These are phyloP conservation scores for Drosophila nikananu DNA, from an alignment of 1,140 invertebrate genomes.

Conservation along the genomic window DNA sequence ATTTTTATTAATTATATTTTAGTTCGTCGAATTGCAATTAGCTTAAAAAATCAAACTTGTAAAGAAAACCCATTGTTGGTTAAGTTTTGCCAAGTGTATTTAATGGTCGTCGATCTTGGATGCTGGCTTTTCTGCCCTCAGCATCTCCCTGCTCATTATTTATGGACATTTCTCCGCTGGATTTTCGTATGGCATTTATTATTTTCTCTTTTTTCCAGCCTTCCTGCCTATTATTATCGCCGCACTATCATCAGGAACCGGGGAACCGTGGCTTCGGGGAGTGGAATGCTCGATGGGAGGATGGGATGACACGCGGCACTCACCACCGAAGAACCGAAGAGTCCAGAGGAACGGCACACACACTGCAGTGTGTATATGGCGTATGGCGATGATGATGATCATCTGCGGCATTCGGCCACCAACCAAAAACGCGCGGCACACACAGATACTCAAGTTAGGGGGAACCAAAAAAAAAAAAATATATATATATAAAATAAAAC, in stretches of 20 bases:
- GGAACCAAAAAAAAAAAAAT: not conserved
- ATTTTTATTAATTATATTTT: not conserved
- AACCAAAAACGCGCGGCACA: conserved; percentile 78
- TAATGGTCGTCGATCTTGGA: not conserved
- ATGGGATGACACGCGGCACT: conserved; percentile 50
- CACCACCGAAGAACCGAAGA: conserved; percentile 24
- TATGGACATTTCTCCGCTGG: conserved; percentile 29
- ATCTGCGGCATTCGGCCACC: conserved; percentile 72
- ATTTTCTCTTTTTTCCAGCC: not conserved
- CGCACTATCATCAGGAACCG: conserved; percentile 30
- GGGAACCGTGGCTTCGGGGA: conserved; percentile 16
- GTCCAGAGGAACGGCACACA: conserved; percentile 12
- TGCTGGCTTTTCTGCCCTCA: not conserved
- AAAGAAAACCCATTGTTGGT: not conserved
- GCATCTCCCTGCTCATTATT: conserved; percentile 33
- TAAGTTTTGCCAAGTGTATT: conserved; percentile 1
- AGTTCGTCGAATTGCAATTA: too few species aligned
- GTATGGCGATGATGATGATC: conserved; percentile 57
- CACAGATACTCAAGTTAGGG: conserved; percentile 26
- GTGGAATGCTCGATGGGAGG: conserved; percentile 7
- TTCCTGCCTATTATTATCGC: conserved; percentile 46
- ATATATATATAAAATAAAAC: not conserved
- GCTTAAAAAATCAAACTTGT: not conserved
- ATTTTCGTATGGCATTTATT: conserved; percentile 16
- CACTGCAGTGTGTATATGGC: not conserved